Base-by-base conservation (phyloP, 2,888 invertebrate species). In the Strigamia transsilvanica region DNA sequence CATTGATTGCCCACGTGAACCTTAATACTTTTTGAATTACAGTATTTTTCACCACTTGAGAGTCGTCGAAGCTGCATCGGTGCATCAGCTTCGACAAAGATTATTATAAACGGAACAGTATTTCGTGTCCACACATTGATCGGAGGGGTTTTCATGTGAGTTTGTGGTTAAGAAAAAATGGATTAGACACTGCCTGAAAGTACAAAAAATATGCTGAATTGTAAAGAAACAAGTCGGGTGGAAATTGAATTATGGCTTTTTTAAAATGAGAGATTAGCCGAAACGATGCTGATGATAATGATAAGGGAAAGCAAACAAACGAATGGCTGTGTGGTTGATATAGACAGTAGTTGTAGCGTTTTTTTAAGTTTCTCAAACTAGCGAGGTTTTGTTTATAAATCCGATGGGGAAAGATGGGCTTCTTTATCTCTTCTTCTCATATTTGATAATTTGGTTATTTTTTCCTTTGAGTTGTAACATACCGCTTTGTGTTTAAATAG, bases 121-220 rank as follows among this genome's bases (percentile, higher is more conserved):
- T 73, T 73, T 73, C 73, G 27, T 32, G n/a, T 66, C 73, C 73
- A 73, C 13, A 73, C n/a, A 56, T 56, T n/a, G 18, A 18, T 1
- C n/a, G n/a, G n/a, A 9, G n/a, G 15, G 13, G 46, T 21, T 56
- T 18, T 56, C 21, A 1, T 46, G 15, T n/a, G 56, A 18, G 6
- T n/a, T 56, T n/a, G 56, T 56, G n/a, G n/a, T 56, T 56, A 56
- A n/a, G 56, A 9, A 56, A 73, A 73, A 73, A 32, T 66, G 73
- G 73, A 73, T 73, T 73, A 73, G 73, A 73, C 73, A 73, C 27
- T 73, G 73, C 73, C 73, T 73, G 73, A 73, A 73, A 73, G 73
- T 73, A 73, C 73, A 73, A 73, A 73, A 38, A 61, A 73, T n/a
- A 32, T 32, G 32, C 73, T 73, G 73, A 13, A 15, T 73, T 73